phyloP scores from a whole-genome alignment of 1,140 invertebrate species.

The Idris sp. region DNA sequence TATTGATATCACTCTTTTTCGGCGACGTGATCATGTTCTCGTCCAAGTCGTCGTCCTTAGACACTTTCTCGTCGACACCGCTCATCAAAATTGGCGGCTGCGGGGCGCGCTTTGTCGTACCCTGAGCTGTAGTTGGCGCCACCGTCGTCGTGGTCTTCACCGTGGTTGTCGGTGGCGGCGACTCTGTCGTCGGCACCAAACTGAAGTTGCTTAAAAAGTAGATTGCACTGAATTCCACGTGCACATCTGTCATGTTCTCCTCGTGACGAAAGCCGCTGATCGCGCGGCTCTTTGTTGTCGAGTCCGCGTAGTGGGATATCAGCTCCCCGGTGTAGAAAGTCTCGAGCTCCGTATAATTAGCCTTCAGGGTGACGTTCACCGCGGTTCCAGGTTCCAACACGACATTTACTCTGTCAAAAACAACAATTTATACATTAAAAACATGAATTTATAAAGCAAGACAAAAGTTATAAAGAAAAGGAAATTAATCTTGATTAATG shows the following conservation, averaged over 20 bases:
- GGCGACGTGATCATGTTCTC: constrained; percentile 69
- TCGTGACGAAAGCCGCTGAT: constrained; percentile 82
- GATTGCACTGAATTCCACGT: constrained; percentile 83
- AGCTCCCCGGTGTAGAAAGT: constrained; percentile 85
- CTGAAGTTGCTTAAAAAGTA: constrained; percentile 86
- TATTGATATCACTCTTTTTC: constrained; percentile 66
- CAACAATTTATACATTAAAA: too few species aligned
- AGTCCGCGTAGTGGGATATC: constrained; percentile 84
- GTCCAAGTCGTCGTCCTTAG: constrained; percentile 59
- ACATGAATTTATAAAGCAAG: too few species aligned
- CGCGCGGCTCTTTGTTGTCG: constrained; percentile 73
- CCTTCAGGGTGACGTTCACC: constrained; percentile 86
- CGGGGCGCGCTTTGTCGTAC: constrained; percentile 44
- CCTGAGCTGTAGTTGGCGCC: constrained; percentile 7
- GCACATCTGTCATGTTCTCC: constrained; percentile 82
- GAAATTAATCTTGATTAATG: too few species aligned
- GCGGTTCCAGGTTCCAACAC: constrained; percentile 85
- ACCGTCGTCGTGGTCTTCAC: constrained; percentile 77
- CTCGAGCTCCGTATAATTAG: constrained; percentile 84
- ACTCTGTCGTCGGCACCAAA: constrained; percentile 86
- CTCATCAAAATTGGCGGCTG: constrained; percentile 55
- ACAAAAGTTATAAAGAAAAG: too few species aligned
- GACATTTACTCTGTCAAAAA: constrained; percentile 80
- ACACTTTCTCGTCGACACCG: constrained; percentile 28
- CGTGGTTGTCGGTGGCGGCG: constrained; percentile 84